phyloP scores from a whole-genome alignment of 1,140 invertebrate genomes.

The Amyelois transitella region DNA sequence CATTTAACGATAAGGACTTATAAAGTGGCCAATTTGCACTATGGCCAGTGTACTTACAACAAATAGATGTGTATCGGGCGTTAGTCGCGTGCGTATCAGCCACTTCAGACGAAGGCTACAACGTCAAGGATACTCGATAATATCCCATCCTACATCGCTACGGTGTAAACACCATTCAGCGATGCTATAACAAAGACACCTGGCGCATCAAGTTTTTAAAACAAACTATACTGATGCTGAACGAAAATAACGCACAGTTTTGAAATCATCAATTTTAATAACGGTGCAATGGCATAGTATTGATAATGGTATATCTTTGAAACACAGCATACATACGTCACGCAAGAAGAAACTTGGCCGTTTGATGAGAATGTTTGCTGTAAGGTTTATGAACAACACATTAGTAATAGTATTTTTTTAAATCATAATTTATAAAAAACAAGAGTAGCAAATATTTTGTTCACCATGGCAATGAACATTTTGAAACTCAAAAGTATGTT shows the following conservation, averaged over 20 bases:
- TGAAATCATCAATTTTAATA: too few species aligned
- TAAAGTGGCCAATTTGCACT: neutral
- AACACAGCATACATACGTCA: too few species aligned
- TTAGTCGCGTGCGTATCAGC: neutral
- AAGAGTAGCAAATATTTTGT: too few species aligned
- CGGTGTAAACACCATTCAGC: neutral
- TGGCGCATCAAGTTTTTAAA: neutral
- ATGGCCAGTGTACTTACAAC: neutral
- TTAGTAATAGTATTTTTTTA: too few species aligned
- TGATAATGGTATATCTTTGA: too few species aligned
- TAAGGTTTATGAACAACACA: too few species aligned
- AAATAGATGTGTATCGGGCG: neutral
- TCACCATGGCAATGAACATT: too few species aligned
- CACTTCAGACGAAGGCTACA: neutral
- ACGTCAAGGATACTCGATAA: neutral
- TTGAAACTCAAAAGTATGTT: too few species aligned
- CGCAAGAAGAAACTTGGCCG: too few species aligned
- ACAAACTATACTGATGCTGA: neutral
- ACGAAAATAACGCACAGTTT: neutral
- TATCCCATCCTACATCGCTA: neutral
- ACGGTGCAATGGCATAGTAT: too few species aligned
- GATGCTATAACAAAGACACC: neutral
- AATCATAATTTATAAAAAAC: too few species aligned
- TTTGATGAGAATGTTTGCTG: too few species aligned
- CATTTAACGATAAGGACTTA: neutral